Evolutionary conservation across 2,797 vertebrate species (phyloP).

Genomic region (Argya squamiceps): DNA sequence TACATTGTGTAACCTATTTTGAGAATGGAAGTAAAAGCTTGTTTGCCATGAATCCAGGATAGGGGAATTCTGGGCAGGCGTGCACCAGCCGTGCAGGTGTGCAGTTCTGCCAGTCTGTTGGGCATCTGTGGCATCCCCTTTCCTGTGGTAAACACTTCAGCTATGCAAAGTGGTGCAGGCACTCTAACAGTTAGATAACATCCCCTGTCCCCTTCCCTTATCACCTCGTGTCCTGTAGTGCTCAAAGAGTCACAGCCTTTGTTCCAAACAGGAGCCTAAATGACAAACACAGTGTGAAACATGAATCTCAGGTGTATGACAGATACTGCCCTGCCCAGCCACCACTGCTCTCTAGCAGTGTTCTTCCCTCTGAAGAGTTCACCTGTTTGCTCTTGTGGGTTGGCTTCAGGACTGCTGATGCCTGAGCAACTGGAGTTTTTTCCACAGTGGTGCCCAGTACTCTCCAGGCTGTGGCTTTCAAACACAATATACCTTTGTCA

Average conservation of each 20-base stretch:
- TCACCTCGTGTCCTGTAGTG: background rate
- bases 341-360: background rate
- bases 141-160: background rate
- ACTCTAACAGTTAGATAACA: background rate
- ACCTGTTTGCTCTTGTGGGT: background rate
- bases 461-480: background rate
- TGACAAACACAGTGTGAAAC: background rate
- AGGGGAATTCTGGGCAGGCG: background rate
- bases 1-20: background rate
- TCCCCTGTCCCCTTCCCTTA: background rate
- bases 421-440: background rate
- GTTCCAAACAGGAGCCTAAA: background rate
- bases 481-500: slow-evolving; percentile 32
- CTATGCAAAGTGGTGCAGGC: background rate
- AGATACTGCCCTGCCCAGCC: background rate
- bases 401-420: background rate
- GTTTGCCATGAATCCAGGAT: background rate
- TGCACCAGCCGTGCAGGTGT: background rate
- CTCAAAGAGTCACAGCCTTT: background rate
- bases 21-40: background rate
- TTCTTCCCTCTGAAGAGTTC: background rate
- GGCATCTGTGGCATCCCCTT: background rate
- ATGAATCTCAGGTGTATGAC: background rate
- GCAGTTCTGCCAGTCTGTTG: background rate
- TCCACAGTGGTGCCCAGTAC: background rate